Evolutionary conservation across 2,113 vertebrate species (phyloP).

Genomic region (Cololabis saira): DNA sequence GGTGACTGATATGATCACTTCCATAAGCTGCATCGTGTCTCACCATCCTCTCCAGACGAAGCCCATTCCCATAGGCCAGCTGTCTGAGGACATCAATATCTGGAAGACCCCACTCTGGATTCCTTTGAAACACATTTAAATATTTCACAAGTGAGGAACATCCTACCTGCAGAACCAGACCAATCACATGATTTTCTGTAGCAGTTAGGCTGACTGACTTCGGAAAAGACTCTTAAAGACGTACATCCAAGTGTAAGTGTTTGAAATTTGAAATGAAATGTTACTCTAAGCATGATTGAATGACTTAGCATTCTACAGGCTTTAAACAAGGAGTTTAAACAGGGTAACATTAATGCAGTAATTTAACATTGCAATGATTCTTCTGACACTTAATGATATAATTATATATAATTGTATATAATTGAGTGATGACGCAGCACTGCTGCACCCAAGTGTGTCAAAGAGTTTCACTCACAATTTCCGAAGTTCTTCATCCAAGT

Average conservation of each 20-base stretch:
- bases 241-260: no score
- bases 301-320: no score
- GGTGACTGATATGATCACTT: accelerated
- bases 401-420: no score
- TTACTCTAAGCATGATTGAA: no score
- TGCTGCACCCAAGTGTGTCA: not conserved
- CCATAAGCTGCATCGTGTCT: constrained; percentile 6
- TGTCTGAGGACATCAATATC: constrained; percentile 80
- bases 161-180: not conserved
- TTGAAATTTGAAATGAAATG: no score
- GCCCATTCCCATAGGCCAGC: constrained; percentile 66
- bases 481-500: constrained; percentile 70
- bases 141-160: not conserved
- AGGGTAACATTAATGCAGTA: no score
- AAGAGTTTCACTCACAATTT: constrained; percentile 54
- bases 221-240: not conserved
- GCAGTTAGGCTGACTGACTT: not conserved
- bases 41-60: constrained; percentile 79
- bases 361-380: no score
- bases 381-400: no score
- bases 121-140: constrained; percentile 54
- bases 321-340: no score
- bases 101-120: constrained; percentile 82
- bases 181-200: not conserved
- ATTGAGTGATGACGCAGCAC: no score